phyloP scores from a whole-genome alignment of 1,140 invertebrate species.

The Rhizoglyphus robini region DNA sequence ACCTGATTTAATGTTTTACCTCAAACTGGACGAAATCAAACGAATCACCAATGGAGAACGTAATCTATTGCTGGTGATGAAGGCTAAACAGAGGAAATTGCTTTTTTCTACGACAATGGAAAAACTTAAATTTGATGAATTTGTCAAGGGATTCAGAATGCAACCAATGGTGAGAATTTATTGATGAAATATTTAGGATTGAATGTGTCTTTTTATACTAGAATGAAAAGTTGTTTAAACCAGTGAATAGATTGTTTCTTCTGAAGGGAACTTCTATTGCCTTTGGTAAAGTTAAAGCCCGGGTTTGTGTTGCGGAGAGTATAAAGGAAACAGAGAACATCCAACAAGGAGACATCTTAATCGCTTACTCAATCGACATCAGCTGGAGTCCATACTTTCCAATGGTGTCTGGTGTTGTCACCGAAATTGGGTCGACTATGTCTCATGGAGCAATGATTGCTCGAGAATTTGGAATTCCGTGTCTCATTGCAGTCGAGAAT shows the following conservation, averaged over 20 bases:
- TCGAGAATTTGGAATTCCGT: conserved; percentile 67
- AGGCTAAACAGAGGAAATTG: conserved; percentile 47
- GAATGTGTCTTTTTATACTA: no score
- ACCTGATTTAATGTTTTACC: conserved; percentile 50
- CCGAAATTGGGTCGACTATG: conserved; percentile 67
- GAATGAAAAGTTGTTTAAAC: background rate
- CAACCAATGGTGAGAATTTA: background rate
- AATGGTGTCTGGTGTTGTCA: conserved; percentile 58
- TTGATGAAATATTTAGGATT: background rate
- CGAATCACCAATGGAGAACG: conserved; percentile 39
- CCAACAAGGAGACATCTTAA: conserved; percentile 52
- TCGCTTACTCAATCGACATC: conserved; percentile 64
- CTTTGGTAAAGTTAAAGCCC: conserved; percentile 7
- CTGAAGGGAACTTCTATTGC: background rate
- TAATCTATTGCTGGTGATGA: conserved; percentile 45
- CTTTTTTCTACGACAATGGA: conserved; percentile 43
- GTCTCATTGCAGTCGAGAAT: conserved; percentile 54
- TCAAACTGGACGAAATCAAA: conserved; percentile 50
- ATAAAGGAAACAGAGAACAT: background rate
- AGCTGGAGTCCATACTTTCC: conserved; percentile 79
- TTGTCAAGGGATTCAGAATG: conserved; percentile 38
- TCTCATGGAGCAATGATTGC: conserved; percentile 79
- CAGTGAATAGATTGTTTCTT: background rate
- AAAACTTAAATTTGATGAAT: conserved; percentile 47
- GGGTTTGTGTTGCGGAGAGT: background rate